phyloP scores from a whole-genome alignment of 2,113 vertebrate genomes.

The Aphelocoma coerulescens region DNA sequence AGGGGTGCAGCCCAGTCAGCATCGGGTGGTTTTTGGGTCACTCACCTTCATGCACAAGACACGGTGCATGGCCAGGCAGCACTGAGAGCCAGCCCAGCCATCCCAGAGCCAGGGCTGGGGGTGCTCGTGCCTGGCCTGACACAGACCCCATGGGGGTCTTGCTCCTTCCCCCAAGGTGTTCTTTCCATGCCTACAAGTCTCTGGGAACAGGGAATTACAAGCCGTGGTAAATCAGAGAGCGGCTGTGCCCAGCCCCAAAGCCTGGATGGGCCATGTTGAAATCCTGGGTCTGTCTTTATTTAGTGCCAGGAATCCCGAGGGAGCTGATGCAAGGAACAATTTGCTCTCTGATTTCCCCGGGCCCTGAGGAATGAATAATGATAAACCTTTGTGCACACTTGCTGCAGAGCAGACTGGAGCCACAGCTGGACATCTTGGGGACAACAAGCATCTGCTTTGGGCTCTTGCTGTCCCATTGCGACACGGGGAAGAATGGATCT shows the following conservation, averaged over 20 bases:
- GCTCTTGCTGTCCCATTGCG: conserved; percentile 6
- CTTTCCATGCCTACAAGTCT: not conserved
- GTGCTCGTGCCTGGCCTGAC: not conserved
- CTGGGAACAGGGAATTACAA: not conserved
- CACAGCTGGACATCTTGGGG: not conserved
- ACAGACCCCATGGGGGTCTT: not conserved
- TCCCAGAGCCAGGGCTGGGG: rapidly evolving
- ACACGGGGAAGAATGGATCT: not conserved
- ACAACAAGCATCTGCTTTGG: conserved; percentile 17
- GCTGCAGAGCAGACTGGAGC: conserved; percentile 29
- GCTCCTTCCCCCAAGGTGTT: not conserved
- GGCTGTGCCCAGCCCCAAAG: not conserved
- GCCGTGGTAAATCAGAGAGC: not conserved
- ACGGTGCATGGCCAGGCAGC: not conserved
- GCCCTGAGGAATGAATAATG: not conserved
- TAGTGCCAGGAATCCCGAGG: not conserved
- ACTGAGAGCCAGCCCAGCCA: not conserved
- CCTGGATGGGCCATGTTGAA: not conserved
- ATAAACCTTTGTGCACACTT: conserved; percentile 36
- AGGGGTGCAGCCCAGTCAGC: not conserved
- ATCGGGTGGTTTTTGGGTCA: rapidly evolving
- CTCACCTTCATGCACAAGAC: not conserved
- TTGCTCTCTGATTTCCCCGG: conserved; percentile 10
- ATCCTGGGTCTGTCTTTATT: conserved; percentile 23
- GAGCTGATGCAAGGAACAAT: conserved; percentile 50